Conservation (phyloP, 2,797 vertebrate genomes). For the Ambastaia sidthimunki region DNA sequence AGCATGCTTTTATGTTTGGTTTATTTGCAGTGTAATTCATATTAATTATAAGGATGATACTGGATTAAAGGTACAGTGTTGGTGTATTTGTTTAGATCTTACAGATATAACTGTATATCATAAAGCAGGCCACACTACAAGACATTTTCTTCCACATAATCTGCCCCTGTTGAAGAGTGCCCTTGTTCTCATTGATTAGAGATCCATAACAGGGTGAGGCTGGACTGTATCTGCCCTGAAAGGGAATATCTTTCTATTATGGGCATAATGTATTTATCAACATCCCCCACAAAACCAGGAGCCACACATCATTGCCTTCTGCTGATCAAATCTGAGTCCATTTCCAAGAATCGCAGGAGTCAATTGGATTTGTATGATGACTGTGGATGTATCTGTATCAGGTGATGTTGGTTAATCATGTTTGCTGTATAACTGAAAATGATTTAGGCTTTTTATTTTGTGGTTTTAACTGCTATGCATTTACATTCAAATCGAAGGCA, state of each 20-base stretch:
- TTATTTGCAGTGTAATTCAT: too few species aligned
- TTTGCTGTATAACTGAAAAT: neutral
- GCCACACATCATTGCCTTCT: slow-evolving; percentile 38
- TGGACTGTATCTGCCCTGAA: slow-evolving; percentile 50
- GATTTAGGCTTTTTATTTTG: neutral
- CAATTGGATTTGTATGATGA: slow-evolving; percentile 25
- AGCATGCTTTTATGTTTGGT: neutral
- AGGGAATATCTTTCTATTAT: slow-evolving; percentile 66
- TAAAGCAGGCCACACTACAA: neutral
- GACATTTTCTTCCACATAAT: slow-evolving; percentile 39
- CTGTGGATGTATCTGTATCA: slow-evolving; percentile 2
- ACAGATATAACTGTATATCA: neutral
- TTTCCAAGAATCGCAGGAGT: slow-evolving; percentile 47
- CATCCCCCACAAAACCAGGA: slow-evolving; percentile 44
- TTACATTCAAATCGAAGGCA: neutral
- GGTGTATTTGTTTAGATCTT: slow-evolving; percentile 3
- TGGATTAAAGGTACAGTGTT: neutral
- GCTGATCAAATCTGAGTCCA: slow-evolving; percentile 30
- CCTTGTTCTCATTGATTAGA: slow-evolving; percentile 64
- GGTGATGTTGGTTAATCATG: slow-evolving; percentile 1
- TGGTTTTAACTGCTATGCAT: neutral
- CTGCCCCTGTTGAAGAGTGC: slow-evolving; percentile 42
- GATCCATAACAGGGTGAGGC: slow-evolving; percentile 58
- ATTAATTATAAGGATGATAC: neutral
- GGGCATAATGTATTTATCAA: slow-evolving; percentile 52